These are phyloP conservation scores for Psittacara wagleri DNA, from an alignment of 2,113 vertebrate species.

Conservation along the genomic window DNA sequence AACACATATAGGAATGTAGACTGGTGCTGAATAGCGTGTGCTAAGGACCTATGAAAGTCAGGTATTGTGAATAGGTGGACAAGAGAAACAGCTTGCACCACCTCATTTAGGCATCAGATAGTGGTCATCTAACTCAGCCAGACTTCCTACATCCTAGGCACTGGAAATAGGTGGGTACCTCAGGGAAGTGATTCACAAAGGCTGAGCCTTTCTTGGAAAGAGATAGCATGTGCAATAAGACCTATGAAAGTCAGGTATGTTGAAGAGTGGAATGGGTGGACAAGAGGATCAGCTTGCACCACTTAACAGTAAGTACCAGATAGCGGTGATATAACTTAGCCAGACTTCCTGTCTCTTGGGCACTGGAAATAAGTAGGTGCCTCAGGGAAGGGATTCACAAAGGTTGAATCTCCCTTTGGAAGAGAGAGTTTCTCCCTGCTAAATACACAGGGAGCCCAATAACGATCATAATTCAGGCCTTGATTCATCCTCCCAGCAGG, in stretches of 20 bases:
- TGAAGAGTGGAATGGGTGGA: neutral
- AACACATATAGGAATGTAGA: neutral
- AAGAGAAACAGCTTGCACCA: neutral
- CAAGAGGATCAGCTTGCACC: neutral
- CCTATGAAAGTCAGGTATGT: too few species aligned
- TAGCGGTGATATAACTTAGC: neutral
- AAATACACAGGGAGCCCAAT: neutral
- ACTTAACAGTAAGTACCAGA: neutral
- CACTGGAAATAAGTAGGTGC: neutral
- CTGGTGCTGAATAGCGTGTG: fast-evolving
- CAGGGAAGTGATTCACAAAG: too few species aligned
- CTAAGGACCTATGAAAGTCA: neutral
- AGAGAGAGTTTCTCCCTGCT: neutral
- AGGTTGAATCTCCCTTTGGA: neutral
- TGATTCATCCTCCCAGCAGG: neutral
- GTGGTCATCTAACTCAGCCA: neutral
- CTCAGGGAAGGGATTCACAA: neutral
- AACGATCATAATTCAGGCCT: neutral
- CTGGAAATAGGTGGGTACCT: neutral
- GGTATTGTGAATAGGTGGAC: neutral
- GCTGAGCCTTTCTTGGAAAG: too few species aligned
- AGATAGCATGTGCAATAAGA: fast-evolving
- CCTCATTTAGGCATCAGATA: neutral
- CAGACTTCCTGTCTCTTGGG: neutral
- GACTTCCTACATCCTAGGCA: neutral